phyloP scores from a whole-genome alignment of 92 coral and sea anemone species.

The Parazoanthus swiftii region DNA sequence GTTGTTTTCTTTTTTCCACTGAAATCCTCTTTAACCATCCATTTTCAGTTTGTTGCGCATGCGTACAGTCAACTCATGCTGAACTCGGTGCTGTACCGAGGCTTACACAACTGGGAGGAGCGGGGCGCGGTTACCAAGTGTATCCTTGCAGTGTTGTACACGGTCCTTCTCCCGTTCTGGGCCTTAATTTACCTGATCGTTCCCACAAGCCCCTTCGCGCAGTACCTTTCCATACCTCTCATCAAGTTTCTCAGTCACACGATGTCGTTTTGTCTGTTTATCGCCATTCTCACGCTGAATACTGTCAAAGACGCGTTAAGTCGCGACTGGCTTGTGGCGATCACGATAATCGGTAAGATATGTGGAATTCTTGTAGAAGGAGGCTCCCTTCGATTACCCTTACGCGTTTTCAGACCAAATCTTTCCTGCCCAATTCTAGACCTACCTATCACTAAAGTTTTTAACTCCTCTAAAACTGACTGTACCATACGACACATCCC shows the following conservation, averaged over 20 bases:
- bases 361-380: too few species aligned
- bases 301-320: constrained; percentile 66
- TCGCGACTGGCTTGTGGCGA: constrained; percentile 28
- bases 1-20: neutral
- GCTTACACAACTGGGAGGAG: constrained; percentile 62
- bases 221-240: constrained; percentile 65
- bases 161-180: constrained; percentile 65
- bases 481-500: too few species aligned
- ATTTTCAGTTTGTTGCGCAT: too few species aligned
- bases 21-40: neutral
- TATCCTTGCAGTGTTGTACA: constrained; percentile 49
- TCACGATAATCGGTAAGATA: constrained; percentile 64
- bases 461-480: too few species aligned
- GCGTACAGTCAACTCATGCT: too few species aligned
- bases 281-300: constrained; percentile 57
- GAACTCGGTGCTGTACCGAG: too few species aligned
- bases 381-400: too few species aligned
- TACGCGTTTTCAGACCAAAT: too few species aligned
- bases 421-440: too few species aligned
- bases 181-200: constrained; percentile 56
- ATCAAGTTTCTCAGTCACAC: constrained; percentile 74
- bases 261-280: constrained; percentile 67
- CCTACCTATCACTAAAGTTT: too few species aligned
- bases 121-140: constrained; percentile 45
- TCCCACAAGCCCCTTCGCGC: constrained; percentile 51